Percentiles rank a stretch among this genome's conserved stretches.
phyloP scores from a whole-genome alignment of 2,797 vertebrate genomes.

The Coregonus sp. region DNA sequence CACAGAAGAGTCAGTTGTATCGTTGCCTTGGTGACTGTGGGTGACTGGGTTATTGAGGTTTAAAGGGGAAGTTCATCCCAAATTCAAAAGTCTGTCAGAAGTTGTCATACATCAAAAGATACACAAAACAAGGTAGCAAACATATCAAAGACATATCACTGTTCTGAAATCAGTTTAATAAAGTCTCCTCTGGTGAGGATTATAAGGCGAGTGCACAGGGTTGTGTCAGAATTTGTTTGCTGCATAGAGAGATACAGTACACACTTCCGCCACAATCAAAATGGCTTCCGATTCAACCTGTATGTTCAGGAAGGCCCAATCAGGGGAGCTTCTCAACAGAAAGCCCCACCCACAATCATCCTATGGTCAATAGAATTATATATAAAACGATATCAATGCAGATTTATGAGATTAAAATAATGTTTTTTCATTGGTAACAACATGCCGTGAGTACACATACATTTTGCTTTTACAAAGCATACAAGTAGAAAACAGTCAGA shows the following conservation, averaged over 20 bases:
- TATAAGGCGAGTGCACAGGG: conserved; percentile 52
- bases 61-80: not conserved
- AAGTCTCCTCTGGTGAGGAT: conserved; percentile 23
- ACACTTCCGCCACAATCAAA: conserved; percentile 13
- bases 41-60: not conserved
- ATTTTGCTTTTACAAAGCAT: conserved; percentile 20
- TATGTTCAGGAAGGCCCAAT: not conserved
- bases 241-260: conserved; percentile 2
- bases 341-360: not conserved
- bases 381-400: not conserved
- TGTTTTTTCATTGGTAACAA: conserved; percentile 1
- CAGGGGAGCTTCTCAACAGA: not conserved
- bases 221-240: conserved; percentile 9
- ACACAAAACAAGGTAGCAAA: not conserved
- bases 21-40: conserved; percentile 1
- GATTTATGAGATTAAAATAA: not conserved
- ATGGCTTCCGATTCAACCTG: not conserved
- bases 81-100: not conserved
- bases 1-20: not conserved
- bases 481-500: conserved; percentile 13
- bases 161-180: conserved; percentile 57
- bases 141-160: not conserved
- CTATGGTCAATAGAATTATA: not conserved
- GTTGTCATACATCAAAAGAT: not conserved
- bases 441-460: not conserved